Evolutionary conservation across 1,140 invertebrate genomes (phyloP).

Genomic region (Mercenaria mercenaria): DNA sequence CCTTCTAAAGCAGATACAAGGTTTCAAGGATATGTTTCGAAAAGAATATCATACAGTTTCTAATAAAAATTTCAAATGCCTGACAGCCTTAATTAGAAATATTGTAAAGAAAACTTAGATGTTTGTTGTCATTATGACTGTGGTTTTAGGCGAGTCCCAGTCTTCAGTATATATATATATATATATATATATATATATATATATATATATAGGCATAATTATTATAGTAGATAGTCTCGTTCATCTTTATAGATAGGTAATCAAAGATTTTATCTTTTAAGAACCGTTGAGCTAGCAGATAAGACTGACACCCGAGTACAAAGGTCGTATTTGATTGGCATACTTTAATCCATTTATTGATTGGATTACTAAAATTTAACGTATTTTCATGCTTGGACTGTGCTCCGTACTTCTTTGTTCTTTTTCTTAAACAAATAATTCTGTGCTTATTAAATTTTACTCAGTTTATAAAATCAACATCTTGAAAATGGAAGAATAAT

Average conservation of each 20-base stretch:
- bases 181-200: too few relatives aligned
- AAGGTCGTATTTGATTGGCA: constrained; percentile 12
- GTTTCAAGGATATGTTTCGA: too few relatives aligned
- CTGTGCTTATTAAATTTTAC: neutral
- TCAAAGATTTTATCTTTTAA: constrained; percentile 22
- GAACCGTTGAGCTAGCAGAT: neutral
- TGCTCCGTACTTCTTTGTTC: neutral
- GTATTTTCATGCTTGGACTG: neutral
- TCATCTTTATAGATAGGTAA: neutral
- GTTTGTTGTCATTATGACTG: too few relatives aligned
- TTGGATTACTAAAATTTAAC: neutral
- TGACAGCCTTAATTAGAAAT: too few relatives aligned
- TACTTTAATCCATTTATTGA: constrained; percentile 13
- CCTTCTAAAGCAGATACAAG: too few relatives aligned
- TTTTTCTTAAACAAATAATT: neutral
- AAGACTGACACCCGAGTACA: neutral
- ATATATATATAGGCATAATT: too few relatives aligned
- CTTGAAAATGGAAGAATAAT: too few relatives aligned
- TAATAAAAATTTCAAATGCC: too few relatives aligned
- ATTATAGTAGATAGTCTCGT: neutral
- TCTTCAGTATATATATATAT: too few relatives aligned
- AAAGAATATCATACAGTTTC: too few relatives aligned
- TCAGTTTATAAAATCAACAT: neutral
- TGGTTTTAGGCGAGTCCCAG: too few relatives aligned
- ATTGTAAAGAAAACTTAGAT: too few relatives aligned